Evolutionary conservation across 2,113 vertebrate genomes (phyloP), one percentile per base, ranked within the genome.

Genomic region (Neogale vison): DNA sequence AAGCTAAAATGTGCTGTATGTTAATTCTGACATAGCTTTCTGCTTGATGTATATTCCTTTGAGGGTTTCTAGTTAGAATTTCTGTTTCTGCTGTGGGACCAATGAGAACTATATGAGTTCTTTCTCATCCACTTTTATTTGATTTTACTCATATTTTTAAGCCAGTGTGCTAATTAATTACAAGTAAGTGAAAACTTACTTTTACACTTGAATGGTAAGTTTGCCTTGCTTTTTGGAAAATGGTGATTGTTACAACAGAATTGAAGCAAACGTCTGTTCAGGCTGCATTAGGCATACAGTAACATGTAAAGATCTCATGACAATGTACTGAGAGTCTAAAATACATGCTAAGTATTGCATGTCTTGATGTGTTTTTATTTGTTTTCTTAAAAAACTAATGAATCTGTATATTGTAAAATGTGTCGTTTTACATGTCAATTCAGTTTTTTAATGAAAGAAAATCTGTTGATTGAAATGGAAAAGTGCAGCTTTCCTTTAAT

Each of bases 401-500:
- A 98, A 99, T 99, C 99, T 99, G 99, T 99, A 99, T 99, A 99
- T 99, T 99, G 99, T 99, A 99, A 97, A 99, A 99, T 99, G 99
- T 99, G 99, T 98, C 99, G 99, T 99, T 99, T 99, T 99, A 99
- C 99, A 99, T 99, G 99, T 99, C 99, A 98, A 99, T 99, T 99
- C 98, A 98, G 98, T 99, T 99, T 98, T 99, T 97, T 98, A 98
- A 98, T 98, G 98, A 98, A 98, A 98, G 93, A 79, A 93, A 98
- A 98, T 97, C 93, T 98, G 98, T 98, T 99, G 96, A 97, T 76
- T 98, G 96, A 97, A 97, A 98, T 93, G 80, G 98, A 97, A 39
- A 77, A 96, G 90, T 93, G 81, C 96, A 98, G 98, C 85, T 97
- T 99, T 98, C 97, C 97, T 98, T 98, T 98, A 90, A 94, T 98